Conservation (phyloP, 2,113 vertebrate species). For the Pristiophorus japonicus region DNA sequence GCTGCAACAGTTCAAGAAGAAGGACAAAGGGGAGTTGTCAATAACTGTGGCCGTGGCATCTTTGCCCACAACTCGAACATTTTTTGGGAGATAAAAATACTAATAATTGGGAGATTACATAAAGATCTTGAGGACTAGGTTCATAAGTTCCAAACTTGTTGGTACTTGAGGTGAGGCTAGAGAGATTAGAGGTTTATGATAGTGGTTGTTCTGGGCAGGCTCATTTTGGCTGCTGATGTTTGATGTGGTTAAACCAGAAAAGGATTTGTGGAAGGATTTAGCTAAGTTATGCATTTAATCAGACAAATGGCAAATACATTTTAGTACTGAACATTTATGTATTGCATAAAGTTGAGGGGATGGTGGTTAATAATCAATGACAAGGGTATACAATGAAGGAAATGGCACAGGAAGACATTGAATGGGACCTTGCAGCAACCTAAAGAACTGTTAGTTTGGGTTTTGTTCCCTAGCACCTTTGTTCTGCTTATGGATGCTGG, state of each 20-base stretch:
- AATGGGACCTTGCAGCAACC: too few species aligned
- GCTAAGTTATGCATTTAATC: background rate
- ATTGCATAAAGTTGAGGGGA: background rate
- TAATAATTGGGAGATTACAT: background rate
- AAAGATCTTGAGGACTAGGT: background rate
- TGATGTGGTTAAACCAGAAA: background rate
- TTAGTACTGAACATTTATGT: background rate
- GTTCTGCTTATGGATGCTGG: background rate
- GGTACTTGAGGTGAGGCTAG: too few species aligned
- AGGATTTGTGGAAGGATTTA: background rate
- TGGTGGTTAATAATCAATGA: background rate
- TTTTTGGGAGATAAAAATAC: background rate
- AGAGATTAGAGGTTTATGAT: background rate
- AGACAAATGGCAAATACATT: background rate
- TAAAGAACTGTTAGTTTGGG: too few species aligned
- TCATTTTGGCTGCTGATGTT: background rate
- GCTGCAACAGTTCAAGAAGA: background rate
- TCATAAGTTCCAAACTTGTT: background rate
- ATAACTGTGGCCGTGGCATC: background rate
- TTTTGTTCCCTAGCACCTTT: too few species aligned
- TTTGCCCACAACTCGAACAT: background rate
- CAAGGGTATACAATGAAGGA: background rate
- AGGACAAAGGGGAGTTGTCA: background rate
- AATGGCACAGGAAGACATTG: too few species aligned
- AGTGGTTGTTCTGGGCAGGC: background rate